Percentiles rank a stretch among this genome's conserved stretches.
These are phyloP conservation scores for Ascidia mentula DNA, from an alignment of 23 tunicate genomes.

Conservation along the genomic window DNA sequence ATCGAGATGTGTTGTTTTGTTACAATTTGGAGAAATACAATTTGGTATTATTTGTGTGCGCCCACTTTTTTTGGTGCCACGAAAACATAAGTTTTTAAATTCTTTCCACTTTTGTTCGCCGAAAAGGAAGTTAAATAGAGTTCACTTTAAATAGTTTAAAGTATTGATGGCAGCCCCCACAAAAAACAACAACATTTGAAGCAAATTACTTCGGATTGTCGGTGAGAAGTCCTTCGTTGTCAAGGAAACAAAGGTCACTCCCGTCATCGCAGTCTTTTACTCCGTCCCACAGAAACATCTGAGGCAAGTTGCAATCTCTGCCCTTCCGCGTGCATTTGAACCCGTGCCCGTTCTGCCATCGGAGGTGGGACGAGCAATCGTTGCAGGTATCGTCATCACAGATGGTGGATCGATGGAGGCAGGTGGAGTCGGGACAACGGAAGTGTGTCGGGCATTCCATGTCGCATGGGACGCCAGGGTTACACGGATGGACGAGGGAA, in stretches of 20 bases:
- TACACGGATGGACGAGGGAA: not conserved
- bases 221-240: not conserved
- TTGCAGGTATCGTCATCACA: not conserved
- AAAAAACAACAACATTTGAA: too few species aligned
- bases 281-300: not conserved
- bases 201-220: not conserved
- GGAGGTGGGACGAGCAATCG: not conserved
- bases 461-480: not conserved
- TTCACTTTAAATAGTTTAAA: too few species aligned
- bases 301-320: not conserved
- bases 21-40: too few species aligned
- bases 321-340: constrained; percentile 5
- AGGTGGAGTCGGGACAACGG: not conserved
- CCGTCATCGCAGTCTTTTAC: constrained; percentile 9
- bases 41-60: too few species aligned
- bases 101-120: too few species aligned
- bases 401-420: not conserved
- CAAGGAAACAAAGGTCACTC: not conserved
- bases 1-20: too few species aligned
- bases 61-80: too few species aligned
- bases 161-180: too few species aligned
- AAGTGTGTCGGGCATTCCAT: not conserved
- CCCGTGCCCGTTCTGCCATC: constrained; percentile 2
- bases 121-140: too few species aligned
- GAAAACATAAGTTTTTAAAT: too few species aligned